Evolutionary conservation across 2,888 invertebrate species (phyloP), one percentile per base, ranked within the genome.

Genomic region (Polyploca ridens): DNA sequence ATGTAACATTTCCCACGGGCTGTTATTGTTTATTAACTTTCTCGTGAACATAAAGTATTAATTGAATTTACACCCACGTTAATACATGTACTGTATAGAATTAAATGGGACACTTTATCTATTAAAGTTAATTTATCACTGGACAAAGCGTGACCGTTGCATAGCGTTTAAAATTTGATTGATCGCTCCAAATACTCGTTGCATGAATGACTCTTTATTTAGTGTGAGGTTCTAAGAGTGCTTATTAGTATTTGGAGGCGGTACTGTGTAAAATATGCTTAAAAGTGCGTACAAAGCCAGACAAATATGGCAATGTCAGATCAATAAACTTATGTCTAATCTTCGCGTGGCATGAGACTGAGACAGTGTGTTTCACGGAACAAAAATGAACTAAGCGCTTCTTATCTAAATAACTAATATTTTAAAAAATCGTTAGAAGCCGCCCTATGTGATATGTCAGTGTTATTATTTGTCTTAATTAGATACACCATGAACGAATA

Each of bases 91-190:
- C 66, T 54, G 54, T 19, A 54, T 54, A n/a, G 66, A 72, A 72
- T 66, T 13, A 58, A 33, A 57, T 49, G 77, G 75, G 76, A 70
- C 75, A 67, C 70, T 75, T 82, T 81, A 87, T 88, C 88, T 88
- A 90, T 90, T 91, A 90, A 84, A 88, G 82, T 84, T 86, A 89
- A 91, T 92, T 91, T 86, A 89, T 89, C 86, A 89, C 83, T 79
- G 80, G 81, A 76, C 74, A 73, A 72, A 76, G 78, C 83, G 81
- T 85, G 80, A 83, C 81, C 74, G 76, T 74, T 78, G 78, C 77
- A 79, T 81, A 79, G 79, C 83, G 81, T 83, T 86, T 85, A 86
- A 86, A 87, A 85, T 88, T 88, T 91, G 91, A 93, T 93, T 88
- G 91, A 92, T 92, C 78, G 80, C 77, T 81, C 75, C 68, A 71